Conservation (phyloP, 2,797 vertebrate species). For the Aldrovandia affinis region DNA sequence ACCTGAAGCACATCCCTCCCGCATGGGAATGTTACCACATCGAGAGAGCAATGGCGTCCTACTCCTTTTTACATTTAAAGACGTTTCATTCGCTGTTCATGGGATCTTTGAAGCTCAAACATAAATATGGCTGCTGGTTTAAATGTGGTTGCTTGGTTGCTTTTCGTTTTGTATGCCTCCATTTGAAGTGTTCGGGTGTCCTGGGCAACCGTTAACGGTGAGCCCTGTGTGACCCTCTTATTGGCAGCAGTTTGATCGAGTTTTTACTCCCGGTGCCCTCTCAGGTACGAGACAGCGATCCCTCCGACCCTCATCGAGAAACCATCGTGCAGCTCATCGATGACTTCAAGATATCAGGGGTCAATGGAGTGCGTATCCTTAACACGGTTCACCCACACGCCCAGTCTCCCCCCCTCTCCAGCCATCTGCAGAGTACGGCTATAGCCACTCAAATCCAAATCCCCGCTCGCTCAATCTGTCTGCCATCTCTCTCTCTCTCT, state of each 20-base stretch:
- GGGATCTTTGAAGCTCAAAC: no score
- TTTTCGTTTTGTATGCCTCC: no score
- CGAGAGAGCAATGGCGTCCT: background rate
- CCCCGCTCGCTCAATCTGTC: background rate
- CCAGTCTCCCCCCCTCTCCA: background rate
- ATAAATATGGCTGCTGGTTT: no score
- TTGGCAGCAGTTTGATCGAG: background rate
- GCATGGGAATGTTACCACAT: background rate
- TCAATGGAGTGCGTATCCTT: constrained; percentile 88
- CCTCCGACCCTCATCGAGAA: constrained; percentile 79
- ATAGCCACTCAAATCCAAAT: background rate
- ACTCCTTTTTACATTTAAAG: background rate
- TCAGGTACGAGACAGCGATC: constrained; percentile 84
- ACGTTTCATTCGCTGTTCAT: background rate
- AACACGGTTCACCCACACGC: background rate
- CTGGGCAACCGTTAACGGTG: background rate
- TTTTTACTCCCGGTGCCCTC: background rate
- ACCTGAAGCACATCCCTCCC: no score
- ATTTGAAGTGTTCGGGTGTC: no score
- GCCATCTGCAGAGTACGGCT: background rate
- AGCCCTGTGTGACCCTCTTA: background rate
- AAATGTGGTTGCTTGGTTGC: no score
- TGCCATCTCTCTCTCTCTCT: background rate
- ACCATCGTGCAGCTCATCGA: constrained; percentile 79
- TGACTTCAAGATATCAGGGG: constrained; percentile 83